Percentiles rank a stretch among this genome's conserved stretches.
These are phyloP conservation scores for Pyrochroa serraticornis DNA, from an alignment of 2,888 invertebrate species.

Conservation along the genomic window DNA sequence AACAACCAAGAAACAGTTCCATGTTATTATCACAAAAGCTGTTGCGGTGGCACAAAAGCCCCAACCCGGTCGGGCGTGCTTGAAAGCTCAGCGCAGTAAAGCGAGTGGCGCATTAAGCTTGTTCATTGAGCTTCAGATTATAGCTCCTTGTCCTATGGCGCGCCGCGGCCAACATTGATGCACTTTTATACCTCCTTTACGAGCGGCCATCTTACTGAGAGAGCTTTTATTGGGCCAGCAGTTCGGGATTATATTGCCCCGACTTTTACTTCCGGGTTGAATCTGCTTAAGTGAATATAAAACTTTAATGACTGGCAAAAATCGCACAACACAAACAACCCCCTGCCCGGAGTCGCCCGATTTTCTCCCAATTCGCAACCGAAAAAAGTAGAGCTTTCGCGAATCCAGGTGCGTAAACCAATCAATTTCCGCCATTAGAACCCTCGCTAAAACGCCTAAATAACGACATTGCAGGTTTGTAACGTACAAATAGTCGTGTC, in stretches of 20 bases:
- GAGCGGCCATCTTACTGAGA: conserved; percentile 52
- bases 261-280: conserved; percentile 30
- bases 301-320: conserved; percentile 26
- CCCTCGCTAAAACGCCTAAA: not conserved
- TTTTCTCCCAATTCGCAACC: not conserved
- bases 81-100: conserved; percentile 54
- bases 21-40: conserved; percentile 53
- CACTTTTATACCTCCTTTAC: conserved; percentile 53
- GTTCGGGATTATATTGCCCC: conserved; percentile 33
- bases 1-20: conserved; percentile 51
- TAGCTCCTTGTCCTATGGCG: conserved; percentile 53
- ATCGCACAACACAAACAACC: conserved; percentile 2
- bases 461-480: too few species aligned
- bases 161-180: conserved; percentile 49
- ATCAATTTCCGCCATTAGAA: too few species aligned
- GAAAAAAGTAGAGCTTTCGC: not conserved
- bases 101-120: conserved; percentile 53
- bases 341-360: too few species aligned
- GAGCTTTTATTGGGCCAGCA: conserved; percentile 41
- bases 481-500: too few species aligned
- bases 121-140: conserved; percentile 55
- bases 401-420: too few species aligned
- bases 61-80: conserved; percentile 45
- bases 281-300: conserved; percentile 35
- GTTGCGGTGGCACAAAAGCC: conserved; percentile 51